Conservation (phyloP, 1,140 invertebrate genomes). For the Conus ventricosus region DNA sequence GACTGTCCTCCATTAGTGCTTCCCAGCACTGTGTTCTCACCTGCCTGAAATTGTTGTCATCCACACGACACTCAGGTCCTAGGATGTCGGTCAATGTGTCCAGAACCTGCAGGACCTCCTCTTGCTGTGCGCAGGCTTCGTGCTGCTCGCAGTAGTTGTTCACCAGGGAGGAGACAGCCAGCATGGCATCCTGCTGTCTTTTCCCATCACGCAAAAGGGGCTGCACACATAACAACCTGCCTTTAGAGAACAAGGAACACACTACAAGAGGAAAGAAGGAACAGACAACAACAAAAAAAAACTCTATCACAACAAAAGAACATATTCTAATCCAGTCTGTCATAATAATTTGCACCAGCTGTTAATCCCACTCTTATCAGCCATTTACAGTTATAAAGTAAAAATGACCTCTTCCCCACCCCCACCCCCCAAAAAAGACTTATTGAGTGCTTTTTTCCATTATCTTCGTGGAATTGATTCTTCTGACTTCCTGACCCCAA, state of each 20-base stretch:
- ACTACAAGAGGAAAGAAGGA: too few relatives aligned
- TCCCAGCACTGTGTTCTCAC: background rate
- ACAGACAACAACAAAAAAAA: too few relatives aligned
- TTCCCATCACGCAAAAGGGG: conserved; percentile 21
- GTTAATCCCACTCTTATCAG: too few relatives aligned
- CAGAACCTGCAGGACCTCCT: conserved; percentile 77
- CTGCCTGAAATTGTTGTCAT: conserved; percentile 74
- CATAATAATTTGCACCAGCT: too few relatives aligned
- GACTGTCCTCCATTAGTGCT: too few relatives aligned
- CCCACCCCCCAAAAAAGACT: too few relatives aligned
- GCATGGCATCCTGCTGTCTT: conserved; percentile 69
- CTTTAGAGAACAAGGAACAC: background rate
- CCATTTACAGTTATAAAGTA: too few relatives aligned
- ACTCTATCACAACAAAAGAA: background rate
- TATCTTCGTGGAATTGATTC: too few relatives aligned
- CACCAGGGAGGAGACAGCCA: conserved; percentile 76
- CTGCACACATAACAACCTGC: conserved; percentile 18
- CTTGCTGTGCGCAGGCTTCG: conserved; percentile 66
- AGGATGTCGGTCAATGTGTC: conserved; percentile 71
- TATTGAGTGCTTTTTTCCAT: too few relatives aligned
- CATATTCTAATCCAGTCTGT: background rate
- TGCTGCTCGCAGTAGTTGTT: conserved; percentile 76
- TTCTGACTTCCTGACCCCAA: too few relatives aligned
- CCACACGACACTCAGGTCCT: conserved; percentile 74
- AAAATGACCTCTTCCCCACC: too few relatives aligned